Conservation (phyloP, 2,113 vertebrate genomes). For the Anseranas semipalmata region DNA sequence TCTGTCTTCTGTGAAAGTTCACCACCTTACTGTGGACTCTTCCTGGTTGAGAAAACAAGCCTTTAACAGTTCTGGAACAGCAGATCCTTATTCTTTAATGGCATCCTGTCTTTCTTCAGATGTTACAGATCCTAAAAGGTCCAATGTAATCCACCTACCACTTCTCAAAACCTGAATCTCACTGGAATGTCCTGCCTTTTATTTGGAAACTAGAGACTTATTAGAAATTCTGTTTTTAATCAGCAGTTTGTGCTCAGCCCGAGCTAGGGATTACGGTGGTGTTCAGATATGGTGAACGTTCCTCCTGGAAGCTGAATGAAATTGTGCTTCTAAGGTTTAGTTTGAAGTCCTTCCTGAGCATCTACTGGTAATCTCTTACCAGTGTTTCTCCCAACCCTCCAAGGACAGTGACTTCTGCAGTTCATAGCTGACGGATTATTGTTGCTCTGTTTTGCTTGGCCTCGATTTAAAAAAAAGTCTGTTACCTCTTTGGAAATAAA, state of each 20-base stretch:
- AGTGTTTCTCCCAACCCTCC: not conserved
- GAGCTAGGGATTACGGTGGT: not conserved
- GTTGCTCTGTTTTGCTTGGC: not conserved
- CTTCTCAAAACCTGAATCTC: not conserved
- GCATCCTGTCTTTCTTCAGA: not conserved
- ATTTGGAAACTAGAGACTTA: not conserved
- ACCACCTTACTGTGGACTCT: not conserved
- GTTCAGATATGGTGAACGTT: not conserved
- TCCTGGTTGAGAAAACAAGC: not conserved
- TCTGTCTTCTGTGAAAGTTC: not conserved
- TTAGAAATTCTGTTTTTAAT: not conserved
- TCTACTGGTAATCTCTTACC: not conserved
- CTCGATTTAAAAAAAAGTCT: not conserved
- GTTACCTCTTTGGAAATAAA: slow-evolving; percentile 5
- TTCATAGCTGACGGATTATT: not conserved
- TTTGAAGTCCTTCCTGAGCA: not conserved
- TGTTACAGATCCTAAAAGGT: not conserved
- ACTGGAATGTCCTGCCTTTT: not conserved
- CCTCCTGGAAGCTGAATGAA: not conserved
- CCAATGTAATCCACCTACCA: not conserved
- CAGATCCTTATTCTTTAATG: not conserved
- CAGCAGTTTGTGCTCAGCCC: not conserved
- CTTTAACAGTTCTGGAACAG: not conserved
- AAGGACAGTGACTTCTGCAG: not conserved
- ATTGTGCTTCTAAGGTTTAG: not conserved